These are phyloP conservation scores for Myoxocephalus aenaeus DNA, from an alignment of 2,797 vertebrate species.

Conservation along the genomic window DNA sequence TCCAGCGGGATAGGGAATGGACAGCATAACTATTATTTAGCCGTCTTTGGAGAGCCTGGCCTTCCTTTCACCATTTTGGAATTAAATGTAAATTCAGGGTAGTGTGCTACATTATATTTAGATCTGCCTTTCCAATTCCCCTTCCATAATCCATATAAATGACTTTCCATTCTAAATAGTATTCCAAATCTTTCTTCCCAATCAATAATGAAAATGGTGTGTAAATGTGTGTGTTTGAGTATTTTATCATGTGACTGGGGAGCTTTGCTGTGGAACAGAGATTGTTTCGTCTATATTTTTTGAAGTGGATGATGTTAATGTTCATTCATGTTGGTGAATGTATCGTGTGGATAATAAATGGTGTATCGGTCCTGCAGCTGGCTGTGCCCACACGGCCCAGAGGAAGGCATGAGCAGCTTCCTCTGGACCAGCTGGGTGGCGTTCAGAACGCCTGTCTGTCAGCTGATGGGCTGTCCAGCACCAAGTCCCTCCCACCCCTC, in stretches of 20 bases:
- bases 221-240: not conserved
- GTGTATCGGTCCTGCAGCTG: conserved; percentile 38
- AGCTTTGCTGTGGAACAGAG: conserved; percentile 2
- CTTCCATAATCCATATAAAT: conserved; percentile 6
- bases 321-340: conserved; percentile 44
- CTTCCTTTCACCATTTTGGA: not conserved
- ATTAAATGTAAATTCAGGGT: conserved; percentile 10
- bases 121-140: not conserved
- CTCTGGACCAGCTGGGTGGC: conserved; percentile 59
- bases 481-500: conserved; percentile 50
- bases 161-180: not conserved
- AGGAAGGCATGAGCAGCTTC: conserved; percentile 88
- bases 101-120: not conserved
- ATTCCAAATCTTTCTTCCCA: conserved; percentile 53
- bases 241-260: conserved; percentile 24
- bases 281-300: conserved; percentile 7
- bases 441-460: conserved; percentile 42
- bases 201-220: not conserved
- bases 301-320: conserved; percentile 21
- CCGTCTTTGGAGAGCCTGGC: conserved; percentile 9
- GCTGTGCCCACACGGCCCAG: conserved; percentile 50
- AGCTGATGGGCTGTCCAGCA: conserved; percentile 64
- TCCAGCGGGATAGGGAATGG: conserved; percentile 56
- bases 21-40: conserved; percentile 35
- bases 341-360: conserved; percentile 38